phyloP scores from a whole-genome alignment of 2,797 vertebrate genomes.

The Capromys pilorides region DNA sequence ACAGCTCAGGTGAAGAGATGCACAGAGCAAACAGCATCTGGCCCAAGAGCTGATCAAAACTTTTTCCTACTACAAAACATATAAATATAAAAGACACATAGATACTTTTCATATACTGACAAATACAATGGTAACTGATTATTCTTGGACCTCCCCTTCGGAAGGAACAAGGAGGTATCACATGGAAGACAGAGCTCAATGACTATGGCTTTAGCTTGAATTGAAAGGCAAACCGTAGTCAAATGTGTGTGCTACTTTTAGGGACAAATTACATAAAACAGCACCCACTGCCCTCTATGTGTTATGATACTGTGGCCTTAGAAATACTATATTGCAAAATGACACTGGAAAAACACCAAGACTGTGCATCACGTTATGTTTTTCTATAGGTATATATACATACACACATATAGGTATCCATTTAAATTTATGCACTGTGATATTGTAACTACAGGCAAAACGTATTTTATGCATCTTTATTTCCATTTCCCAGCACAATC shows the following conservation, averaged over 20 bases:
- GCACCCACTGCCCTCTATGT: background rate
- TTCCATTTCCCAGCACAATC: background rate
- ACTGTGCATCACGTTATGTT: background rate
- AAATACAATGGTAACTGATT: background rate
- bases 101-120: background rate
- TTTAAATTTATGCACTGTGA: background rate
- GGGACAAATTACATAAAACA: background rate
- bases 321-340: background rate
- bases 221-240: background rate
- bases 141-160: background rate
- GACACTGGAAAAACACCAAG: background rate
- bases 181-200: background rate
- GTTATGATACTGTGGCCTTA: background rate
- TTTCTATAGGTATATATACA: background rate
- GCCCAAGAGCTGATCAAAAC: background rate
- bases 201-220: background rate
- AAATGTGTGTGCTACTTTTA: background rate
- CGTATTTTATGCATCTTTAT: background rate
- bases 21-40: background rate
- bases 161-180: background rate
- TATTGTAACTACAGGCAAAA: background rate
- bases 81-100: background rate
- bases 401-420: background rate
- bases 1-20: no score
- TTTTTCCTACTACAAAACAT: background rate